phyloP scores from a whole-genome alignment of 2,113 vertebrate species.

The Leucosticte australis region DNA sequence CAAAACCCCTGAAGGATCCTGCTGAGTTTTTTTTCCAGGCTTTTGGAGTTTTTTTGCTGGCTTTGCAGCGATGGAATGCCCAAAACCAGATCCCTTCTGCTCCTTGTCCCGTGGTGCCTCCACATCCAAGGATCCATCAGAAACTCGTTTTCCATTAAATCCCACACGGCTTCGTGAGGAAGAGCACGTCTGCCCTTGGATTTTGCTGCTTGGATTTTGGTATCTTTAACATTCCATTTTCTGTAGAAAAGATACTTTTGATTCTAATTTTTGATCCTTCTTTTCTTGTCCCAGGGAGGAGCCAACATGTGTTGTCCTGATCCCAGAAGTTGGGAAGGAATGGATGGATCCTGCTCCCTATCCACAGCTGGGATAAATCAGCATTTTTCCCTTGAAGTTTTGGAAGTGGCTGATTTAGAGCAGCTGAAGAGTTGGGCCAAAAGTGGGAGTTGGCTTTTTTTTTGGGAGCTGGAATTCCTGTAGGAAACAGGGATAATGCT shows the following conservation, averaged over 20 bases:
- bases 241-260: rapidly evolving
- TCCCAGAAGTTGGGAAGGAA: not conserved
- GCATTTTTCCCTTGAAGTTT: not conserved
- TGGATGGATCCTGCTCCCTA: not conserved
- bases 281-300: not conserved
- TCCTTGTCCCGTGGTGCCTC: rapidly evolving
- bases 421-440: not conserved
- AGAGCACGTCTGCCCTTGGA: not conserved
- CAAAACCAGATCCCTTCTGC: not conserved
- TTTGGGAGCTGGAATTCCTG: not conserved
- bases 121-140: not conserved
- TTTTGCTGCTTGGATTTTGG: not conserved
- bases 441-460: not conserved
- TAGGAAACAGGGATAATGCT: not conserved
- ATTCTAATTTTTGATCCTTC: not conserved
- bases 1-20: rapidly evolving
- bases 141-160: not conserved
- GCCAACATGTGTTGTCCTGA: not conserved
- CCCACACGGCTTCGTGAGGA: rapidly evolving
- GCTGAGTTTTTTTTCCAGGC: not conserved
- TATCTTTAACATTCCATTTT: not conserved
- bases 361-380: constrained; percentile 13
- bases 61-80: rapidly evolving
- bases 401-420: not conserved
- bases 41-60: not conserved